These are phyloP conservation scores for Oryzias sinensis DNA, from an alignment of 2,797 vertebrate species.

Conservation along the genomic window DNA sequence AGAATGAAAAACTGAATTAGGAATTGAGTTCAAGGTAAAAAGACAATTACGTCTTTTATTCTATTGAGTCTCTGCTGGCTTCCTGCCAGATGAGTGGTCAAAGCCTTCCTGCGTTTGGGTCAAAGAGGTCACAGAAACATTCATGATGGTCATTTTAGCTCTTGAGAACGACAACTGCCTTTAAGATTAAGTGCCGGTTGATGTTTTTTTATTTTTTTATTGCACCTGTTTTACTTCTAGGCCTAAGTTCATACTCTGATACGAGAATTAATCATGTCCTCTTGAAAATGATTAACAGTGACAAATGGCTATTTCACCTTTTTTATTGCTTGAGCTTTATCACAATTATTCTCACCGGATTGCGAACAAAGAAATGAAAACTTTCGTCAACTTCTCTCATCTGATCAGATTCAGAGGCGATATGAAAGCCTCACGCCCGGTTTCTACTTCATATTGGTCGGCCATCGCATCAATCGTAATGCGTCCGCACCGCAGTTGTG, in stretches of 20 bases:
- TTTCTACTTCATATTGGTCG: too few relatives aligned
- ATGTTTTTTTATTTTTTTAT: slow-evolving; percentile 17
- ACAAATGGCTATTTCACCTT: slow-evolving; percentile 19
- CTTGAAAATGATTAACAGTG: slow-evolving; percentile 14
- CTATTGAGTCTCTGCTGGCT: neutral
- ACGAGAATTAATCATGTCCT: slow-evolving; percentile 17
- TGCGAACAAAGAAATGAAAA: neutral
- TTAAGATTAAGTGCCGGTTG: slow-evolving; percentile 5
- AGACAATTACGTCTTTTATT: neutral
- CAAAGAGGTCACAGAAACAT: neutral
- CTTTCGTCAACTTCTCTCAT: too few relatives aligned
- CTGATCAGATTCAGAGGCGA: too few relatives aligned
- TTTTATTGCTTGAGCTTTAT: slow-evolving; percentile 12
- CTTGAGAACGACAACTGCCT: neutral
- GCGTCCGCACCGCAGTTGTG: too few relatives aligned
- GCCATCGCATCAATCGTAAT: too few relatives aligned
- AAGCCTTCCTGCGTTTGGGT: neutral
- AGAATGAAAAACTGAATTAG: neutral
- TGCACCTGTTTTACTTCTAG: slow-evolving; percentile 1
- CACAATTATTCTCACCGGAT: slow-evolving; percentile 17
- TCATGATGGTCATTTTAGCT: neutral
- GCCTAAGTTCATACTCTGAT: too few relatives aligned
- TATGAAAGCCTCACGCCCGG: too few relatives aligned
- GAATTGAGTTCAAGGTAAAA: neutral
- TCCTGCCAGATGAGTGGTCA: too few relatives aligned